Base-by-base conservation (phyloP, 2,113 vertebrate species). In the Sturnus vulgaris region DNA sequence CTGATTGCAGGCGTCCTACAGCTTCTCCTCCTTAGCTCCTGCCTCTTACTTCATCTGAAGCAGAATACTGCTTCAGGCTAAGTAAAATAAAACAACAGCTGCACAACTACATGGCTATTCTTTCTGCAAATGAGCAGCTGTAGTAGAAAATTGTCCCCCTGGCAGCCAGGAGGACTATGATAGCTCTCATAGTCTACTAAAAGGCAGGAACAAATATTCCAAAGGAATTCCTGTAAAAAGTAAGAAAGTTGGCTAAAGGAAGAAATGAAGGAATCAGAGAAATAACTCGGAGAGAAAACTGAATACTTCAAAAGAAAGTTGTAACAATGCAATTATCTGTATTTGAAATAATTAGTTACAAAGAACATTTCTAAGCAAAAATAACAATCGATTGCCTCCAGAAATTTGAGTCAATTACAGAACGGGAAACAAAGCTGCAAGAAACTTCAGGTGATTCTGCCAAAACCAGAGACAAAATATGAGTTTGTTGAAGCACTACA, bases 61-160 rank as follows among this genome's bases (percentile, higher is more conserved):
- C 11, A 95, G 88, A 94, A 81, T 68, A 86, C 8, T 75, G 85
- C 95, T 97, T 50, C 71, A 27, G 95, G 95, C 92, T 96, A 96
- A 92, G 86, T 71, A 92, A 96, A 96, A 89, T 97, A 84, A 94
- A 91, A 96, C 95, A 96, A 97, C 94, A 96, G 92, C 93, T 97
- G 95, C 94, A 97, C 90, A 90, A 81, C 92, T 90, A 93, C 95
- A 92, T 81, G 88, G 95, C 93, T 86, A 92, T 90, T 90, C 92
- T 92, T 87, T 79, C 86, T 92, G 83, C 77, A 96, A 95, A 95
- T 89, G 65, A 96, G 86, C 93, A 95, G 95, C 94, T 96, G 92
- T 90, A 66, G 60, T 66, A 95, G 92, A 92, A 97, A 83, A 92
- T 25, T 71, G 25, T 68, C 92, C 94, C 95, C 93, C 92, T 60